Evolutionary conservation across 2,797 vertebrate genomes (phyloP).

Genomic region (Holocentrus rufus): DNA sequence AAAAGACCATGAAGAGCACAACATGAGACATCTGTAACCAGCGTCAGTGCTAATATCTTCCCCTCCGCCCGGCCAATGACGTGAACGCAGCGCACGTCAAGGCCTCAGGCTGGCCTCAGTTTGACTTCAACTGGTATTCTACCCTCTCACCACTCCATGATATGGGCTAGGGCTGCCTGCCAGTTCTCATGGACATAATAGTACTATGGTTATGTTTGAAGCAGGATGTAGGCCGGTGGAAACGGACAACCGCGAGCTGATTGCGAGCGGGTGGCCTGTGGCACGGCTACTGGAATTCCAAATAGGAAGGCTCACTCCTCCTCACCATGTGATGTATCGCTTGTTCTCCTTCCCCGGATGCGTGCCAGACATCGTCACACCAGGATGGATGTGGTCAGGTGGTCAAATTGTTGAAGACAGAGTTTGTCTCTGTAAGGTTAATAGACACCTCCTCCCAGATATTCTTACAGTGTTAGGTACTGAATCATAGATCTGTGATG

Average conservation of each 20-base stretch:
- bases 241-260: slow-evolving; percentile 72
- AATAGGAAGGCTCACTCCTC: slow-evolving; percentile 58
- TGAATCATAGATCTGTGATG: slow-evolving; percentile 42
- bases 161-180: slow-evolving; percentile 57
- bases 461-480: slow-evolving; percentile 4
- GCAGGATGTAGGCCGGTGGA: slow-evolving; percentile 68
- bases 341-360: slow-evolving; percentile 58
- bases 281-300: slow-evolving; percentile 68
- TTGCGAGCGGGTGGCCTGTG: slow-evolving; percentile 70
- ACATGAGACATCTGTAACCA: background rate
- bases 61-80: background rate
- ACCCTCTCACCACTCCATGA: slow-evolving; percentile 60
- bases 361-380: slow-evolving; percentile 60
- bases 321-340: slow-evolving; percentile 53
- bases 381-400: slow-evolving; percentile 54
- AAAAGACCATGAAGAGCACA: slow-evolving; percentile 34
- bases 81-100: slow-evolving; percentile 28
- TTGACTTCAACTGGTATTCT: slow-evolving; percentile 55
- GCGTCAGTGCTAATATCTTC: background rate
- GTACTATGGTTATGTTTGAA: slow-evolving; percentile 61
- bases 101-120: slow-evolving; percentile 56
- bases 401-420: slow-evolving; percentile 37
- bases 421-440: slow-evolving; percentile 25
- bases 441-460: slow-evolving; percentile 29
- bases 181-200: slow-evolving; percentile 69